phyloP scores from a whole-genome alignment of 2,888 invertebrate genomes.

The Morpho achilles region DNA sequence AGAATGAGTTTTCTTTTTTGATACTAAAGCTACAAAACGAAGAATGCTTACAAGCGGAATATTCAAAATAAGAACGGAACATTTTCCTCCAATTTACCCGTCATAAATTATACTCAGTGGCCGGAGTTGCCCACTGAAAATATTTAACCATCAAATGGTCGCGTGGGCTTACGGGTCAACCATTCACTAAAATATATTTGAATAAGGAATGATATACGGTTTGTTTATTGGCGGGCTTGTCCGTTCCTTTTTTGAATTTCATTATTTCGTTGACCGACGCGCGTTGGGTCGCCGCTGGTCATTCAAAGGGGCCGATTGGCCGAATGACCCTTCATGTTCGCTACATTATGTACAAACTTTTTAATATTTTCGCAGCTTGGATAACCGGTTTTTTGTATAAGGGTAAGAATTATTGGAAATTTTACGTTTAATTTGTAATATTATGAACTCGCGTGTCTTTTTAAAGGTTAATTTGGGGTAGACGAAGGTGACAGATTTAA shows the following conservation, averaged over 20 bases:
- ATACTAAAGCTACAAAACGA: constrained; percentile 1
- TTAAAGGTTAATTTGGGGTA: constrained; percentile 61
- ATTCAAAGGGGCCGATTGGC: constrained; percentile 54
- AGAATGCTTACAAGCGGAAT: not conserved
- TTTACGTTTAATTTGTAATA: constrained; percentile 76
- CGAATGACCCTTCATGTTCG: constrained; percentile 57
- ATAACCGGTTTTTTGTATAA: constrained; percentile 28
- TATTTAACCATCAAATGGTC: constrained; percentile 75
- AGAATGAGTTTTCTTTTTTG: not conserved
- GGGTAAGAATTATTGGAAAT: constrained; percentile 56
- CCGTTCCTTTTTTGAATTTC: constrained; percentile 68
- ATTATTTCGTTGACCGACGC: constrained; percentile 69
- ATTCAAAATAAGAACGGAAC: constrained; percentile 26
- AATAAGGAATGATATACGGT: constrained; percentile 78
- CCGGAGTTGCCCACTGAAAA: constrained; percentile 68
- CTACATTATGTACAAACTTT: constrained; percentile 66
- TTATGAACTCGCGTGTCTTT: constrained; percentile 57
- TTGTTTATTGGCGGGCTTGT: constrained; percentile 78
- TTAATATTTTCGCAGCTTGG: constrained; percentile 74
- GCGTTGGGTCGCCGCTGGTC: constrained; percentile 68
- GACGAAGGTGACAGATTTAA: constrained; percentile 17
- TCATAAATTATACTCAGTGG: constrained; percentile 65
- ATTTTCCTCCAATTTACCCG: constrained; percentile 41
- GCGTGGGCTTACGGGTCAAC: constrained; percentile 75
- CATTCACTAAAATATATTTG: constrained; percentile 71